Evolutionary conservation across 2,113 vertebrate genomes (phyloP).

Genomic region (Hiodon tergisus): DNA sequence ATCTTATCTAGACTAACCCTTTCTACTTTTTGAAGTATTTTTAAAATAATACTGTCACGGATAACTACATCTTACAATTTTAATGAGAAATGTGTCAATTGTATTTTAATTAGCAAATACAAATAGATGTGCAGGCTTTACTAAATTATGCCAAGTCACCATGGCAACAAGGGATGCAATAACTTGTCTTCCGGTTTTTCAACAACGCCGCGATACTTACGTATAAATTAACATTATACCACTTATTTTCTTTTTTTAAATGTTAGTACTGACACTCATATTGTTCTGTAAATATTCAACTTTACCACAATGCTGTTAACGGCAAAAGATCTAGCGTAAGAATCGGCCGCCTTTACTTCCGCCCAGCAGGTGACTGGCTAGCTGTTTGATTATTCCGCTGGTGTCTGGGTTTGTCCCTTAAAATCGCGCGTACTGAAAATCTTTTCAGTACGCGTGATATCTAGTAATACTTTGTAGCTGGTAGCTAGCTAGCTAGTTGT

Average conservation of each 20-base stretch:
- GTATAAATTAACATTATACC: neutral
- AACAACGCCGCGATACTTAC: constrained; percentile 1
- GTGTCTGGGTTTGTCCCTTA: too few relatives aligned
- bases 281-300: too few relatives aligned
- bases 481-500: neutral
- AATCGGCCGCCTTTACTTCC: neutral
- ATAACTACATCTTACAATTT: neutral
- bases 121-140: neutral
- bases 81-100: neutral
- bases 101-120: constrained; percentile 6
- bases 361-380: neutral
- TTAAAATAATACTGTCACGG: neutral
- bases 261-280: too few relatives aligned
- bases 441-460: too few relatives aligned
- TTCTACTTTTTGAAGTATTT: neutral
- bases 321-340: too few relatives aligned
- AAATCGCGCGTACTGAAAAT: too few relatives aligned
- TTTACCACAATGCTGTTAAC: too few relatives aligned
- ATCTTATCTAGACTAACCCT: too few relatives aligned
- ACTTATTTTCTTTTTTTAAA: neutral
- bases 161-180: constrained; percentile 20
- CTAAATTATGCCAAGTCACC: constrained; percentile 10
- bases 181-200: constrained; percentile 15
- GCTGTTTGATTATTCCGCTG: neutral
- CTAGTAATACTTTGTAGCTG: too few relatives aligned